Percentiles rank a stretch among this genome's conserved stretches.
These are phyloP conservation scores for Manacus vitellinus DNA, from an alignment of 2,113 vertebrate species.

Conservation along the genomic window DNA sequence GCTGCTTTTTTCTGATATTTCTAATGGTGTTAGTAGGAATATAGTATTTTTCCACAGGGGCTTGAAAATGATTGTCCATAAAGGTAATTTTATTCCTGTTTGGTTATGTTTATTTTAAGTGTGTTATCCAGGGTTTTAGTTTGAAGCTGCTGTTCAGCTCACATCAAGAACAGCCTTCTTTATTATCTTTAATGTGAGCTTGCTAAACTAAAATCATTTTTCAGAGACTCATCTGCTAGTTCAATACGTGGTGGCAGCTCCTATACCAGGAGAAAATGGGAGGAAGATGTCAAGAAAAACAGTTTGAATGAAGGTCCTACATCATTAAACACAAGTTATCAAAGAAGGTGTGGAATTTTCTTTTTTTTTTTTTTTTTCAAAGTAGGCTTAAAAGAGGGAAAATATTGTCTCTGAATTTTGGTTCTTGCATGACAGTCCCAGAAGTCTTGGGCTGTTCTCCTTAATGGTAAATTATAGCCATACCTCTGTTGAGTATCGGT, in stretches of 20 bases:
- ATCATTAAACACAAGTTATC: conserved; percentile 86
- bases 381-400: not conserved
- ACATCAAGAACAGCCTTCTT: not conserved
- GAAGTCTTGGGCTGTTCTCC: not conserved
- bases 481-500: not conserved
- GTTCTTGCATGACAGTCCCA: not conserved
- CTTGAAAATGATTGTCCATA: not conserved
- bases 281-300: conserved; percentile 95
- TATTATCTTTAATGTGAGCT: not conserved
- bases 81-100: not conserved
- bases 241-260: conserved; percentile 93
- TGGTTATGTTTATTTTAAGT: not conserved
- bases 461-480: not conserved
- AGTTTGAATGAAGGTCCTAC: conserved; percentile 85
- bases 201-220: conserved; percentile 44
- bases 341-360: conserved; percentile 88
- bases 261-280: conserved; percentile 96
- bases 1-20: not conserved
- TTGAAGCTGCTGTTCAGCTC: not conserved
- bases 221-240: conserved; percentile 87
- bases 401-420: not conserved
- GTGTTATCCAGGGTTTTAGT: not conserved
- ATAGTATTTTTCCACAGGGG: not conserved
- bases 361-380: not conserved
- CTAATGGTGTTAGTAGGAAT: not conserved